Evolutionary conservation across 2,888 invertebrate species (phyloP).

Genomic region (Aricia artaxerxes): DNA sequence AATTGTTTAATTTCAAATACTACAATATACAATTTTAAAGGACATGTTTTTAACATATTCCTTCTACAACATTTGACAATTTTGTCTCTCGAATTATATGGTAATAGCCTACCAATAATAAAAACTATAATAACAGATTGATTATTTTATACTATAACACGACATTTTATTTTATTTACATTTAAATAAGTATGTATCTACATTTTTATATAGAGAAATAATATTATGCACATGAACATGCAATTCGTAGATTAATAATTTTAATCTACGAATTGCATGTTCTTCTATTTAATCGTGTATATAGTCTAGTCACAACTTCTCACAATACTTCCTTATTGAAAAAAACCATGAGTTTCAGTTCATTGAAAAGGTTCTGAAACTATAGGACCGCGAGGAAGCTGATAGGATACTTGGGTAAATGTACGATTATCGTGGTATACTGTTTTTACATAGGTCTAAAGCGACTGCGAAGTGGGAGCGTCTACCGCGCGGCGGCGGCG

Average conservation of each 20-base stretch:
- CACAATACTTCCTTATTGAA: neutral
- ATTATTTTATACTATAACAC: neutral
- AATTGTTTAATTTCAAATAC: conserved; percentile 13
- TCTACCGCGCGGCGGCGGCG: too few relatives aligned
- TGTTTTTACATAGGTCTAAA: too few relatives aligned
- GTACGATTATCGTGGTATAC: too few relatives aligned
- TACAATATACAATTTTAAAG: neutral
- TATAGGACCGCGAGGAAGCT: too few relatives aligned
- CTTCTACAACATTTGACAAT: neutral
- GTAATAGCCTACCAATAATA: too few relatives aligned
- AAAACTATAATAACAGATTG: neutral
- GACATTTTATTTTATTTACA: neutral
- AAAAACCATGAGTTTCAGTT: neutral
- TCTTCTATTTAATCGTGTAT: neutral
- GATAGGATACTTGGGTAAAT: too few relatives aligned
- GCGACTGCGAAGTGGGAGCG: too few relatives aligned
- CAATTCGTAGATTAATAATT: too few relatives aligned
- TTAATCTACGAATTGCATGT: neutral
- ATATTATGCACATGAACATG: too few relatives aligned
- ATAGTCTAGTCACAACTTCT: conserved; percentile 2
- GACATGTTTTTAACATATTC: neutral
- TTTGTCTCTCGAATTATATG: neutral
- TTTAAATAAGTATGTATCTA: neutral
- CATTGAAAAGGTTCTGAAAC: too few relatives aligned
- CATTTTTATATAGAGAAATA: neutral